Evolutionary conservation across 2,797 vertebrate genomes (phyloP).

Genomic region (Hypotaenidia philippensis): DNA sequence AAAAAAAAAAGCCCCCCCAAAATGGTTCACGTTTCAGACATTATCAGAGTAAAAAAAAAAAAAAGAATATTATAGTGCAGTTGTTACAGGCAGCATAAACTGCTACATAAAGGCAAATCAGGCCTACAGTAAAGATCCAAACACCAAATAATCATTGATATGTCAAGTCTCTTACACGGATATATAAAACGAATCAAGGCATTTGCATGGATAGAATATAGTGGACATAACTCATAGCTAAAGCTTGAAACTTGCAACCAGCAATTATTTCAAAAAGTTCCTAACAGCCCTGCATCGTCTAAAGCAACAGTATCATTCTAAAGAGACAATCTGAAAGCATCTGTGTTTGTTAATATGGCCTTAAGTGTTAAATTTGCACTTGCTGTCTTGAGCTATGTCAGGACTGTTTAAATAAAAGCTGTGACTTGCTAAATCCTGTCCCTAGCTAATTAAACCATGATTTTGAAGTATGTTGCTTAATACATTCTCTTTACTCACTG

Average conservation of each 20-base stretch:
- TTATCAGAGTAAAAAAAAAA: background rate
- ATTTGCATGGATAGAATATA: conserved; percentile 15
- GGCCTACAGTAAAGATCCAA: conserved; percentile 3
- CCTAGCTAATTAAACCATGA: conserved; percentile 56
- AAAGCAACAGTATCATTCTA: conserved; percentile 4
- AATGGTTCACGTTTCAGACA: background rate
- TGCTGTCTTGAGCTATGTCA: conserved; percentile 61
- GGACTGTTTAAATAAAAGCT: conserved; percentile 69
- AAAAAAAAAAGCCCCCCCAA: background rate
- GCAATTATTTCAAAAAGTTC: conserved; percentile 43
- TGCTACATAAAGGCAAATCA: conserved; percentile 19
- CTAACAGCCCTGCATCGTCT: conserved; percentile 1
- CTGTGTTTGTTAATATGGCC: conserved; percentile 63
- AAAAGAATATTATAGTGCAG: background rate
- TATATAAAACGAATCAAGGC: background rate
- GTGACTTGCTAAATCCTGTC: conserved; percentile 72
- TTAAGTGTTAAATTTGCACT: conserved; percentile 63
- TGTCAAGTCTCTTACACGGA: background rate
- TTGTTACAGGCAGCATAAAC: conserved; percentile 15
- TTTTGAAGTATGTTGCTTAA: conserved; percentile 42
- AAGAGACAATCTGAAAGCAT: conserved; percentile 39
- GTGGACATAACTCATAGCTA: conserved; percentile 25
- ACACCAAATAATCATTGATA: background rate
- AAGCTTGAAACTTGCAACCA: conserved; percentile 3
- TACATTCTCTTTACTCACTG: conserved; percentile 25